Conservation (phyloP, 2,113 vertebrate species). For the Xenus cinereus region DNA sequence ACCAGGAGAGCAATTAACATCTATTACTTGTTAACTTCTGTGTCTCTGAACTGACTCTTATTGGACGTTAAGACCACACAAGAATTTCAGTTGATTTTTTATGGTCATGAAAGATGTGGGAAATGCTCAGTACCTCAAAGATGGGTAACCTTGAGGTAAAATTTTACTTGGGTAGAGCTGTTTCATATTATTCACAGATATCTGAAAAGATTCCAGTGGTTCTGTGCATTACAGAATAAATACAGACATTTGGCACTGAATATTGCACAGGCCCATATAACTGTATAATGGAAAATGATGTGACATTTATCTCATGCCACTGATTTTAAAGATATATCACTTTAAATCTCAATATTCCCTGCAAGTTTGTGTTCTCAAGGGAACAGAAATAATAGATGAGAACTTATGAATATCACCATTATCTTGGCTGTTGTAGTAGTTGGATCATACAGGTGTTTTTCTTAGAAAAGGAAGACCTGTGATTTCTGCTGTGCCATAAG, state of each 20-base stretch:
- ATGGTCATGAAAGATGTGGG: not conserved
- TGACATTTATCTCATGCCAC: not conserved
- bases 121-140: not conserved
- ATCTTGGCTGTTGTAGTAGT: not conserved
- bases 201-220: not conserved
- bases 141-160: not conserved
- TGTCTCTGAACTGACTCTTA: not conserved
- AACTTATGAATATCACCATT: not conserved
- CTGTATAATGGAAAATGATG: not conserved
- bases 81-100: not conserved
- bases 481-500: not conserved
- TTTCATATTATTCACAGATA: not conserved
- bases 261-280: not conserved
- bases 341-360: not conserved
- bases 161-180: not conserved
- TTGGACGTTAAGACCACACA: not conserved
- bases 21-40: not conserved
- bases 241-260: not conserved
- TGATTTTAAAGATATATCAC: not conserved
- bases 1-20: not conserved
- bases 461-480: not conserved
- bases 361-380: not conserved
- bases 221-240: not conserved
- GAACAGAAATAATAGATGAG: not conserved
- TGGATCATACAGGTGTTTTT: not conserved